These are phyloP conservation scores for Lithophane socia DNA, from an alignment of 2,888 invertebrate genomes.

Conservation along the genomic window DNA sequence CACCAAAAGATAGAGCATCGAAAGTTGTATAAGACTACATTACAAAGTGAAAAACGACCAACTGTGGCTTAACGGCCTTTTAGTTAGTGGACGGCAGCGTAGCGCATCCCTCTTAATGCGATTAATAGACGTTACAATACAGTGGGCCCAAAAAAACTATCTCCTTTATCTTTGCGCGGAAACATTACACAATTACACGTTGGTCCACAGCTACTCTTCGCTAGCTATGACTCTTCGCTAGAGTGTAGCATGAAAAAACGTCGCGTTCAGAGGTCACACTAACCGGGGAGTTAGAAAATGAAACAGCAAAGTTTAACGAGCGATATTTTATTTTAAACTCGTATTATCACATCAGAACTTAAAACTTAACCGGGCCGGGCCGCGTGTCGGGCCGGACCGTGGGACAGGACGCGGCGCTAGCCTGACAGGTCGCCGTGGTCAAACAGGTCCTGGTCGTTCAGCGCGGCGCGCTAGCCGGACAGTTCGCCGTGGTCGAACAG, in stretches of 20 bases:
- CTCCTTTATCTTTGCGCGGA: no score
- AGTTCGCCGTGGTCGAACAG: conserved; percentile 99
- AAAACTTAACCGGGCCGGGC: neutral
- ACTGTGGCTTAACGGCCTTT: no score
- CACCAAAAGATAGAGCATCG: no score
- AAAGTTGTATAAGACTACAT: no score
- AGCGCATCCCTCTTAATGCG: no score
- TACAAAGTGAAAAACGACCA: no score
- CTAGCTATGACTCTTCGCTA: neutral
- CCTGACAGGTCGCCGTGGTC: neutral
- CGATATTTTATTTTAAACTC: conserved; percentile 24
- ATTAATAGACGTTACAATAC: no score
- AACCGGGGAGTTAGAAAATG: neutral
- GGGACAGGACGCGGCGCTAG: neutral
- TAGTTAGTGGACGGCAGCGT: no score
- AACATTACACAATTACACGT: no score
- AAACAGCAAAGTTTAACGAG: conserved; percentile 22
- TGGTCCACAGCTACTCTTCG: no score
- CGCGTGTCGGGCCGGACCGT: neutral
- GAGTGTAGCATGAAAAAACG: neutral
- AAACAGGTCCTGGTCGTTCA: conserved; percentile 98
- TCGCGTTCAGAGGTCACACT: neutral
- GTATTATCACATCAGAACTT: conserved; percentile 20
- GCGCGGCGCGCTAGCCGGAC: conserved; percentile 91
- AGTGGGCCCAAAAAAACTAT: no score